Conservation (phyloP, 2,888 invertebrate genomes). For the Plebejus anna region DNA sequence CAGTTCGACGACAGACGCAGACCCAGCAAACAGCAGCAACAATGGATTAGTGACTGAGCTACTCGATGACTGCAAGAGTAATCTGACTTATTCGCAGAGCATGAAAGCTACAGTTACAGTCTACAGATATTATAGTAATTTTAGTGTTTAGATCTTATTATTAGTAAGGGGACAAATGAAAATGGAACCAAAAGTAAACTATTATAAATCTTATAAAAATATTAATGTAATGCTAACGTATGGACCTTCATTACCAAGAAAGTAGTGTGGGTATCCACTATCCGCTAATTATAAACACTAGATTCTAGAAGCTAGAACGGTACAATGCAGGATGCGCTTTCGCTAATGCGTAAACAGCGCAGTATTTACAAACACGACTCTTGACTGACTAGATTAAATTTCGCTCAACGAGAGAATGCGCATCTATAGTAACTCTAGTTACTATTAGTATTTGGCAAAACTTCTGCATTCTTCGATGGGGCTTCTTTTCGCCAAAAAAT, state of each 20-base stretch:
- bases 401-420: background rate
- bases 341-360: background rate
- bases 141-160: no score
- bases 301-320: no score
- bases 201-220: background rate
- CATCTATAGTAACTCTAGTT: background rate
- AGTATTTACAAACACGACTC: background rate
- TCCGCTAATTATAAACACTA: constrained; percentile 12
- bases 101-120: background rate
- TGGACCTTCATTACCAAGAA: background rate
- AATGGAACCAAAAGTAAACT: background rate
- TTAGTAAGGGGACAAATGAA: no score
- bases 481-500: background rate
- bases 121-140: no score
- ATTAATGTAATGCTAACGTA: background rate
- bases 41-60: no score
- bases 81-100: no score
- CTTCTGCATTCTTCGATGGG: no score
- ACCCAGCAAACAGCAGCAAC: no score
- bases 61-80: no score
- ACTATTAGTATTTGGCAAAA: no score
- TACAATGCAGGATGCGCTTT: background rate
- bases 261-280: constrained; percentile 18
- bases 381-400: background rate
- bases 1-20: no score